Base-by-base conservation (phyloP, 1,140 invertebrate genomes). In the Drosophila persimilis region DNA sequence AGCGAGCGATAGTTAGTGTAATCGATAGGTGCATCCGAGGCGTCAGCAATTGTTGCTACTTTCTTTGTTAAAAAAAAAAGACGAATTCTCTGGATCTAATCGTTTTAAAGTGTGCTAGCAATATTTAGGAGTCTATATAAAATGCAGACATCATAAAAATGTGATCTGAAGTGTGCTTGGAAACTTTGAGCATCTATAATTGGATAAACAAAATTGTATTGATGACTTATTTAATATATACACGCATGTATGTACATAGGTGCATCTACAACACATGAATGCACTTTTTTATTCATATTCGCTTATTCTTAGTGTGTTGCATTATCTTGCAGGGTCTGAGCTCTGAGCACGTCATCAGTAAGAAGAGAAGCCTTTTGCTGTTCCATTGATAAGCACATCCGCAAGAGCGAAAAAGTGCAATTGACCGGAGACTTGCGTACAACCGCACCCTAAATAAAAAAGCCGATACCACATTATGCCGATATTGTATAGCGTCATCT, bases 401-500 rank as follows among this genome's bases (percentile, higher is more conserved):
- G 44, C 13, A 35, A 64, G 15, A 22, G 26, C 48, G 35, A 39
- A 13, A 46, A 26, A 35, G 31, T 20, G 22, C 22, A 53, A 48
- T 24, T 52, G 43, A 52, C 46, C 62, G 60, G 26, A 39, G 9
- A 45, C 8, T 51, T 35, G 26, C 17, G 45, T n/a, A 35, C 45
- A 64, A 51, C 47, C 43, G 48, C 15, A 66, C 54, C 56, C 45
- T 48, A 51, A 48, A 73, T 59, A 63, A 55, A 56, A 45, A 48
- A 54, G 51, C 45, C 43, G 45, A 48, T 9, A 31, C 47, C 50
- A 41, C 60, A 91, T 83, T 77, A 98, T 98, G 97, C 96, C 97
- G 58, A 95, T 98, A 77, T 92, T 98, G 62, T 98, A 97, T 89
- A 96, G 96, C 90, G 96, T 98, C 15, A 95, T 98, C 72, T 94